Base-by-base conservation (phyloP, 1,140 invertebrate species). In the Cydia pomonella region DNA sequence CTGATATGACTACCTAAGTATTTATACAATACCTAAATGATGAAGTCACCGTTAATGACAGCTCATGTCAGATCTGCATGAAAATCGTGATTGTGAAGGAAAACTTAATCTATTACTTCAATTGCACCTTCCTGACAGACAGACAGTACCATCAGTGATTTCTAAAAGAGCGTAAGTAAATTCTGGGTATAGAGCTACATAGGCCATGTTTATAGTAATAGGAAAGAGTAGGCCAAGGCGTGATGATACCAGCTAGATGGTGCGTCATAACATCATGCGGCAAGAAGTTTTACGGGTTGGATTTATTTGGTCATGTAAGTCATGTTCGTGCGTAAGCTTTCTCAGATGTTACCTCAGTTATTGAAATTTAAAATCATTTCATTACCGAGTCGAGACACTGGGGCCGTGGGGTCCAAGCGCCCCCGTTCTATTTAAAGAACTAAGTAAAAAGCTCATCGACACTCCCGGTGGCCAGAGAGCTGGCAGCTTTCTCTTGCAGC, bases 11-110 rank as follows among this genome's bases (percentile, higher is more conserved):
- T n/a, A 59, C 18, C 16, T 53, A 53, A n/a, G 16, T 7, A 53
- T 18, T 59, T 59, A 59, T 23, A 59, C 18, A 23, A 59, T 59
- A 59, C 29, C 7, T 69, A n/a, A 18, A 69, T 16, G 72, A 73
- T 82, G 79, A 81, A 77, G 72, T 83, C 82, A 84, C 80, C 80
- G 23, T 63, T 79, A 76, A 84, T 89, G 81, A 85, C 78, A 73
- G 81, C 80, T 80, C 66, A 73, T 79, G 79, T 79, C 80, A 80
- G 77, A 80, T 72, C 66, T 79, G 82, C 83, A 85, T 87, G 82
- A 78, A 88, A 87, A 83, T 89, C 88, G 88, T 90, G 88, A 90
- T 82, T 77, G 53, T 79, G 41, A 76, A 74, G 83, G 86, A 85
- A 88, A 87, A 85, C 80, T 84, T 74, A 81, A 64, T 64, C 76